phyloP scores from a whole-genome alignment of 2,888 invertebrate species.

The Formica aserva region DNA sequence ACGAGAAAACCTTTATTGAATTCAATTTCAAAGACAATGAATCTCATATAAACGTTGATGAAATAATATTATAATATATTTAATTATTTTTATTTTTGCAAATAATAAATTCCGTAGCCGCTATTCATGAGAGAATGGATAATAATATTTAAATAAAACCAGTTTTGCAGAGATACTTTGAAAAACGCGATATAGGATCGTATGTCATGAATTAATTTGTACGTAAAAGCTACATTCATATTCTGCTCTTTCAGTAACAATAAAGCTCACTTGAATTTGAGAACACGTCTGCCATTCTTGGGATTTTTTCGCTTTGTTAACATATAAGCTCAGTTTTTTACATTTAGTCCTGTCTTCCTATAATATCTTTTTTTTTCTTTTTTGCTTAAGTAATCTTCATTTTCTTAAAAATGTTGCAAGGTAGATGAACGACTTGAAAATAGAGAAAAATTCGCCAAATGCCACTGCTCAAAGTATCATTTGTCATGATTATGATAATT shows the following conservation, averaged over 20 bases:
- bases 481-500: not conserved
- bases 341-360: not conserved
- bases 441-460: not conserved
- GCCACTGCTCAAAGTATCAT: not conserved
- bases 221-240: slow-evolving; percentile 1
- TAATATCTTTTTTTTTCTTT: not conserved
- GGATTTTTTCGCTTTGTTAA: slow-evolving; percentile 30
- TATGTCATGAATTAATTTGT: slow-evolving; percentile 6
- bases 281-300: not conserved
- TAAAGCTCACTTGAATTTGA: not conserved
- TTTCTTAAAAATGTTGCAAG: not conserved
- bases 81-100: not conserved
- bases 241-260: slow-evolving; percentile 12
- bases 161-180: not conserved
- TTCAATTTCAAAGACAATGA: not conserved
- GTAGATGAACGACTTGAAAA: slow-evolving; percentile 2
- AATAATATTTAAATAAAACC: not conserved
- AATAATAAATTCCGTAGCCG: slow-evolving; percentile 2
- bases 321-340: slow-evolving; percentile 28
- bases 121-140: not conserved
- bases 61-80: not conserved
- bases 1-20: not conserved
- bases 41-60: not conserved
- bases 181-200: not conserved
- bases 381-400: slow-evolving; percentile 9